A percentile compares a stretch with the other conserved stretches of the same genome.
Evolutionary conservation across 2,888 invertebrate species (phyloP).

Genomic region (Heteromurus nitidus): DNA sequence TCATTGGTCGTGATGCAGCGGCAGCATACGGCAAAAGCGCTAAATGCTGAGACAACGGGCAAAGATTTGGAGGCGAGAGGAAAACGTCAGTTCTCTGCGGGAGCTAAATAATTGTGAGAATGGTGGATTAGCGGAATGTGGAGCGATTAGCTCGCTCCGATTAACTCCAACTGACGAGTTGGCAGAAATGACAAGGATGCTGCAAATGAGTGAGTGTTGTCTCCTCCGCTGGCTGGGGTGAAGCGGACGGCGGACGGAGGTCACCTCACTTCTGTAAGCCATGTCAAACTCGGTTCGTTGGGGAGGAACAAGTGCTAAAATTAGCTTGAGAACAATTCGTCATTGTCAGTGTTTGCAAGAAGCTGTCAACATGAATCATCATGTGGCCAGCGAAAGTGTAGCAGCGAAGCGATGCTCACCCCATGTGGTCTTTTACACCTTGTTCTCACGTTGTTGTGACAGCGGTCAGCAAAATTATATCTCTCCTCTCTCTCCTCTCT

Average conservation of each 20-base stretch:
- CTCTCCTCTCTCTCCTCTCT: constrained; percentile 13
- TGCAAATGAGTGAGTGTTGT: no score
- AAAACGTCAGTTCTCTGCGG: constrained; percentile 39
- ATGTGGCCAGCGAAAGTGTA: background rate
- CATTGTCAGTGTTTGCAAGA: constrained; percentile 50
- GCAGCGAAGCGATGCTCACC: background rate
- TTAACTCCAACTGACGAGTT: no score
- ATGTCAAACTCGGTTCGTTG: no score
- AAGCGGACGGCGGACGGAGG: no score
- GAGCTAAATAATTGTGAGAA: constrained; percentile 64
- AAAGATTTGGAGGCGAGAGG: no score
- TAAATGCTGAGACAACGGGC: no score
- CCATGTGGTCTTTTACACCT: constrained; percentile 39
- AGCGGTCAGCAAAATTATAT: constrained; percentile 29
- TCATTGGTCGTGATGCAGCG: background rate
- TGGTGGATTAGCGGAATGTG: no score
- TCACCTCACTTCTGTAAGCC: no score
- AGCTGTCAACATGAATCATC: constrained; percentile 7
- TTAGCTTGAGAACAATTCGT: constrained; percentile 57
- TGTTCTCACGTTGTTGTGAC: constrained; percentile 58
- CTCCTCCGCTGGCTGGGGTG: no score
- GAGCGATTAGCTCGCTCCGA: no score
- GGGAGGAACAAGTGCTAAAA: constrained; percentile 46
- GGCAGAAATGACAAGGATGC: no score
- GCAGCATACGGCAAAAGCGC: no score